Evolutionary conservation across 92 coral and sea anemone species (phyloP), one percentile per base, ranked within the genome.

Genomic region (Zoanthus sansibaricus): DNA sequence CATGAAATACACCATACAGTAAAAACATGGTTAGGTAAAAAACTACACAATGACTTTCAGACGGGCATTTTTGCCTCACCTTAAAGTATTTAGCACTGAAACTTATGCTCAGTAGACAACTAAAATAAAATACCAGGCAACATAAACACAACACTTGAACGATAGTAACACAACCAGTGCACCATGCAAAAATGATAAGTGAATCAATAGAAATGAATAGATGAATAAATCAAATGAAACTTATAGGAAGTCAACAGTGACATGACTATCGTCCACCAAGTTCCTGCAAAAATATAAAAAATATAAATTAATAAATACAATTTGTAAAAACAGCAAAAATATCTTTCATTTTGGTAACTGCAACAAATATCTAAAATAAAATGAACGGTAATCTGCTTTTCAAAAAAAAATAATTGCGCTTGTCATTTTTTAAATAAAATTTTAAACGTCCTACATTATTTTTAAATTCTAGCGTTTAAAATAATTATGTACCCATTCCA

Each of bases 201-300:
- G 56, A 76, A 68, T 80, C 31, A 31, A 20, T 45, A 37, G 49
- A 80, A 80, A 46, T 47, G 61, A 18, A 20, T 80, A 64, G 46
- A 62, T 4, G 49, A 80, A 47, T 20, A 14, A 47, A 67, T n/a
- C 17, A 47, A 15, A 13, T 5, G 3, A 79, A 32, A 79, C 82
- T 92, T 87, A 97, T 54, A 97, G 93, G 71, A 97, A 97, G 91
- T 97, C 99, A 86, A 97, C 99, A 18, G 99, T 97, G 66, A 97
- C 96, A 87, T 97, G 99, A 83, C 98, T 95, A 89, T 93, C 94
- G 87, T 97, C 99, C 74, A 97, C 97, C 52, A 95, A 93, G 78
- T 98, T 95, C 89, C 99, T 97, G 95, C 69, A 84, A 87, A 86
- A 17, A 74, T 76, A 33, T 55, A 89, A 77, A 55, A 10, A 20